Evolutionary conservation across 2,797 vertebrate genomes (phyloP).

Genomic region (Falco columbarius): DNA sequence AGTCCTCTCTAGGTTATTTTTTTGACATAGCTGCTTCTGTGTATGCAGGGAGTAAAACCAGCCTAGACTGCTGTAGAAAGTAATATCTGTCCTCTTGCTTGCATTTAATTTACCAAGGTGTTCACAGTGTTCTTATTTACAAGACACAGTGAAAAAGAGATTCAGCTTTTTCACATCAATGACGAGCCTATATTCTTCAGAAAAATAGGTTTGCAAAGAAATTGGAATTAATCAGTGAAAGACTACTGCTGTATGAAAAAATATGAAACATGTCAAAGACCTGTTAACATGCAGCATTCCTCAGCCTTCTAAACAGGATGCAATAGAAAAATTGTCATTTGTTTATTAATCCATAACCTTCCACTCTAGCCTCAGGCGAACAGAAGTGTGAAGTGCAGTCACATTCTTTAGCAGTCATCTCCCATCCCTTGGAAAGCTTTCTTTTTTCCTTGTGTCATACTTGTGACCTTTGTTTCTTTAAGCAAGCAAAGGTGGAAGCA

Average conservation of each 20-base stretch:
- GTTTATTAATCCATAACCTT: neutral
- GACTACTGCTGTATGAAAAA: neutral
- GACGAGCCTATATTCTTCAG: neutral
- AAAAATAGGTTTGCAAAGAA: neutral
- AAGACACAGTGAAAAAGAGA: neutral
- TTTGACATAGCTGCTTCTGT: neutral
- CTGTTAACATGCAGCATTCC: neutral
- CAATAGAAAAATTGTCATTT: neutral
- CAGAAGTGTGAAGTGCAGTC: neutral
- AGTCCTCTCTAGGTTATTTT: neutral
- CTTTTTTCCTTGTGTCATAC: neutral
- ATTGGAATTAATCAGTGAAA: neutral
- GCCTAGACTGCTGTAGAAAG: neutral
- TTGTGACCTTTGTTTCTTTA: neutral
- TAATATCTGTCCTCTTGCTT: neutral
- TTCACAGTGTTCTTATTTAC: neutral
- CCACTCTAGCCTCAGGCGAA: neutral
- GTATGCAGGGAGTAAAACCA: neutral
- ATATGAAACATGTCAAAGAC: neutral
- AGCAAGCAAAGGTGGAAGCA: neutral
- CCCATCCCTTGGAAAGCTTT: neutral
- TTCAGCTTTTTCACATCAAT: neutral
- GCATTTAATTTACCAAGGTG: neutral
- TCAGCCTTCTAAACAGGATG: neutral
- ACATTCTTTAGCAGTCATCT: neutral